These are phyloP conservation scores for Sphaeridia pumilis DNA, from an alignment of 2,888 invertebrate species.

Conservation along the genomic window DNA sequence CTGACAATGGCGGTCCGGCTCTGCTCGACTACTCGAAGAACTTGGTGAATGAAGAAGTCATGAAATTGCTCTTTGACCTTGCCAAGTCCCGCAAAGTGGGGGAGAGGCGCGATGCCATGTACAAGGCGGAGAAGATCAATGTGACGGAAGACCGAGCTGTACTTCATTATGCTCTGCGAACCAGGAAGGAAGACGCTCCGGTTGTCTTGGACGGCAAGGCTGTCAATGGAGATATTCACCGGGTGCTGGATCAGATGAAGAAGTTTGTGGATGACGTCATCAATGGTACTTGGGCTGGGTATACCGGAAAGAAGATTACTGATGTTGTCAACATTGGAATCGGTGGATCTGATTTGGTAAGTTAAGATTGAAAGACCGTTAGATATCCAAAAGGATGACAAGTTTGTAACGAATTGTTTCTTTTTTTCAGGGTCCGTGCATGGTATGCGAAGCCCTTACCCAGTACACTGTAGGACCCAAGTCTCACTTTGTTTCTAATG, in stretches of 20 bases:
- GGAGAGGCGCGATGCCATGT: conserved; percentile 82
- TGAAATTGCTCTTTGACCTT: conserved; percentile 58
- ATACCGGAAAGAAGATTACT: conserved; percentile 85
- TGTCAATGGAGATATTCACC: conserved; percentile 85
- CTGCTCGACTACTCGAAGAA: conserved; percentile 96
- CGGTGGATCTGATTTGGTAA: conserved; percentile 89
- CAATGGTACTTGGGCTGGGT: conserved; percentile 52
- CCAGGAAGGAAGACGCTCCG: conserved; percentile 57
- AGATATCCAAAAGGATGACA: too few relatives aligned
- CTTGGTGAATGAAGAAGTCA: conserved; percentile 64
- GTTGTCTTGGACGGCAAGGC: conserved; percentile 75
- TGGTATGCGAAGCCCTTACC: conserved; percentile 97
- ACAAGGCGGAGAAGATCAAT: conserved; percentile 85
- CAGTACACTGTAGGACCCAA: conserved; percentile 76
- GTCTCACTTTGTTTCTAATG: conserved; percentile 94
- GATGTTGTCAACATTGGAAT: conserved; percentile 99
- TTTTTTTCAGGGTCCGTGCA: conserved; percentile 67
- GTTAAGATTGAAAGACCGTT: conserved; percentile 18
- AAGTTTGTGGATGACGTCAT: conserved; percentile 64
- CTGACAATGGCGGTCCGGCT: conserved; percentile 73
- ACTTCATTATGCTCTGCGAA: conserved; percentile 84
- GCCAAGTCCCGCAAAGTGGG: conserved; percentile 66
- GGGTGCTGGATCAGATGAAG: conserved; percentile 87
- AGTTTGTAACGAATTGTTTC: neutral
- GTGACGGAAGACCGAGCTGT: conserved; percentile 95